Percentiles rank a stretch among this genome's conserved stretches.
Conservation (phyloP, 2,113 vertebrate species). For the Etheostoma cragini region DNA sequence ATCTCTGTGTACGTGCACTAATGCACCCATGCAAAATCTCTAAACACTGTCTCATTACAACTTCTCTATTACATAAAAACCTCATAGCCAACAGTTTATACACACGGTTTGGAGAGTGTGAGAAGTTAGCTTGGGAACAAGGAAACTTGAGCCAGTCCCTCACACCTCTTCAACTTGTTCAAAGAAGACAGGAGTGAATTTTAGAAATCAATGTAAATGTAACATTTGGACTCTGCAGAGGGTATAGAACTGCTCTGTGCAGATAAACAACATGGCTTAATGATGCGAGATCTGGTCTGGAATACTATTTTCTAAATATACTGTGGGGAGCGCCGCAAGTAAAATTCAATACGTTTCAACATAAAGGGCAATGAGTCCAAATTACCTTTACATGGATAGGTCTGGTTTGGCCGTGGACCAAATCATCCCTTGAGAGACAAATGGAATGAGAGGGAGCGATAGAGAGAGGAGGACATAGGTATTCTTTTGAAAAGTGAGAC, state of each 20-base stretch:
- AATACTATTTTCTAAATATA: conserved; percentile 66
- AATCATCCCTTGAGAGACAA: conserved; percentile 67
- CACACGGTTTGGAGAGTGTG: conserved; percentile 39
- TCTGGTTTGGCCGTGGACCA: conserved; percentile 71
- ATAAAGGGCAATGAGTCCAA: conserved; percentile 69
- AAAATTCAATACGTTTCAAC: conserved; percentile 68
- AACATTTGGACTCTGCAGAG: conserved; percentile 44
- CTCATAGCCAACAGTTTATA: conserved; percentile 41
- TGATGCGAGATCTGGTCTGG: conserved; percentile 43
- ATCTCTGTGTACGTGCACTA: conserved; percentile 42
- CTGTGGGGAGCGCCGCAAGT: conserved; percentile 55
- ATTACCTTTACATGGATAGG: conserved; percentile 76
- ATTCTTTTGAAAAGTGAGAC: conserved; percentile 78
- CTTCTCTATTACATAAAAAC: conserved; percentile 63
- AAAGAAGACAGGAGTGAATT: conserved; percentile 37
- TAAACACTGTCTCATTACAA: conserved; percentile 59
- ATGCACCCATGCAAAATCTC: conserved; percentile 54
- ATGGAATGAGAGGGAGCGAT: conserved; percentile 65
- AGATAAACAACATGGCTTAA: conserved; percentile 58
- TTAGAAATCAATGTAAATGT: conserved; percentile 54
- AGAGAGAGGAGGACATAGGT: conserved; percentile 64
- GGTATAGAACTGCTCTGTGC: conserved; percentile 32
- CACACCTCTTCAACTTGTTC: conserved; percentile 51
- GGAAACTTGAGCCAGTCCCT: conserved; percentile 59
- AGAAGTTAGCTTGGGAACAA: conserved; percentile 59